Evolutionary conservation across 2,113 vertebrate genomes (phyloP), one percentile per base, ranked within the genome.

Genomic region (Gavia stellata): DNA sequence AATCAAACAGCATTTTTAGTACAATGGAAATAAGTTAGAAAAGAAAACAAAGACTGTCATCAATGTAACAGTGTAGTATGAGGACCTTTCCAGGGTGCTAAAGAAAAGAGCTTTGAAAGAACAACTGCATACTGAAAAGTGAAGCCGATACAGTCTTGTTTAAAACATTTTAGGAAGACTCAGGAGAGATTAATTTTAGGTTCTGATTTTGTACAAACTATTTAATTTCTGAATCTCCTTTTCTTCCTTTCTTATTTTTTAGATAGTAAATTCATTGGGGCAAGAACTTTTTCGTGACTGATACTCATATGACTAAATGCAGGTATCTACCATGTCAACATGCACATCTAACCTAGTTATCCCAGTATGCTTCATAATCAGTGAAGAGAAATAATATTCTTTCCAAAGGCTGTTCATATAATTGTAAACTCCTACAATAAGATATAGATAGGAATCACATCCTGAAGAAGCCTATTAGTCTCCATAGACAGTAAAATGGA

Each of bases 1-100:
- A 98, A 93, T 97, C 91, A 96, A 96, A 78, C 38, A 70, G 67
- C 66, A 96, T 94, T 91, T 97, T 97, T 90, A 86, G 71, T 47
- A 94, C 82, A 95, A 95, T 94, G 67, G n/a, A 94, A 97, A 66
- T 96, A 89, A 89, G 71, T 96, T 96, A 91, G 95, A 95, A 93
- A 88, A 75, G 21, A 82, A 94, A 97, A 96, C 53, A 97, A 75
- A 85, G 83, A 85, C 45, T 77, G 83, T 80, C 63, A 94, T 62
- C 70, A 86, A 11, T 75, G 55, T 78, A 89, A 49, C n/a, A 24
- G 7, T 55, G 47, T 81, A 75, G 52, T 49, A 42, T 25, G 50
- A 97, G 40, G 83, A 45, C 9, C 12, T 81, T 66, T 85, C 10
- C 9, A 42, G 38, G 13, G 59, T 92, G 29, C 81, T 61, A 74